Conservation (phyloP, 1,140 invertebrate genomes). For the Ylistrum balloti region DNA sequence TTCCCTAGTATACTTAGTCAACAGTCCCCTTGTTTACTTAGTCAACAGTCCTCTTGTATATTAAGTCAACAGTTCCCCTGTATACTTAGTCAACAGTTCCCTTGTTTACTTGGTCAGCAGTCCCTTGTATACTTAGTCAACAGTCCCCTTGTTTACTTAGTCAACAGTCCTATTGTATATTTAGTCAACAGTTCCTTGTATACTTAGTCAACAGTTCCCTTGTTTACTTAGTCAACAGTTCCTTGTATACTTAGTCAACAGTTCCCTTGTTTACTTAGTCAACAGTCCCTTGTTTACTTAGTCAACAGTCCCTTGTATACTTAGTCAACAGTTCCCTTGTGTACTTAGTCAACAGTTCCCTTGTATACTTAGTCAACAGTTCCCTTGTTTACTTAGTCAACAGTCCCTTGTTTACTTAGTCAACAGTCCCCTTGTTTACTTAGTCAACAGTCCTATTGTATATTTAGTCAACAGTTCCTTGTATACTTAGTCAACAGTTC, state of each 20-base stretch:
- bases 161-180: background rate
- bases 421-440: background rate
- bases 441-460: no score
- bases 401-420: background rate
- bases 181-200: background rate
- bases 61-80: no score
- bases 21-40: no score
- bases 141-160: background rate
- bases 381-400: background rate
- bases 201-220: background rate
- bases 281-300: background rate
- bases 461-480: background rate
- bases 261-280: conserved; percentile 14
- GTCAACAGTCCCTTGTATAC: background rate
- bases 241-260: background rate
- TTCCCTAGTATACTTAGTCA: no score
- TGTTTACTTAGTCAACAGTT: no score
- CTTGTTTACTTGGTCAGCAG: background rate
- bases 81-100: background rate
- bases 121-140: background rate
- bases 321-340: background rate
- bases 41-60: no score
- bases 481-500: background rate
- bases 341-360: background rate
- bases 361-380: background rate